Evolutionary conservation across 2,113 vertebrate genomes (phyloP).

Genomic region (Typhlomys cinereus): DNA sequence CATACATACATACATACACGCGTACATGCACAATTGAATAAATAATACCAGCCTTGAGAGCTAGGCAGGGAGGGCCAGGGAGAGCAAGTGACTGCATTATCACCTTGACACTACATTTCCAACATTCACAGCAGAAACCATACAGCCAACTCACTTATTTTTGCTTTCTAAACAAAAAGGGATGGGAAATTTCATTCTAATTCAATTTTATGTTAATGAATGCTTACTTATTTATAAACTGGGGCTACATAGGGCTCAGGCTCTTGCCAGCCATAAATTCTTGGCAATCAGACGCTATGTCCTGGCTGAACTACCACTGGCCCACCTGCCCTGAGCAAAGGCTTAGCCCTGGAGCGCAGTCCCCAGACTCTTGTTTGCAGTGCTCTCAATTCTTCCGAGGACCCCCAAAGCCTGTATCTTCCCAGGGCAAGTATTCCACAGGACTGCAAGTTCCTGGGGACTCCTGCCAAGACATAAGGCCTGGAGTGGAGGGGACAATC

Average conservation of each 20-base stretch:
- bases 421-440: not conserved
- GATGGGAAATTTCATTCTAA: slow-evolving; percentile 66
- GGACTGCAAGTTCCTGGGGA: slow-evolving; percentile 31
- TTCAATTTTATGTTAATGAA: slow-evolving; percentile 75
- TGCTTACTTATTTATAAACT: slow-evolving; percentile 80
- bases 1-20: no score
- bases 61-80: not conserved
- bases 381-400: not conserved
- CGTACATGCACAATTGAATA: no score
- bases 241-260: slow-evolving; percentile 56
- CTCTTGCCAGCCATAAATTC: slow-evolving; percentile 72
- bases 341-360: not conserved
- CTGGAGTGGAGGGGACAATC: not conserved
- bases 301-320: fast-evolving
- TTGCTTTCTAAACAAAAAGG: slow-evolving; percentile 74
- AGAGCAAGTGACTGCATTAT: slow-evolving; percentile 37
- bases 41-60: no score
- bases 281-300: slow-evolving; percentile 51
- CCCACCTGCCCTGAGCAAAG: fast-evolving
- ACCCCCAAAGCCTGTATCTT: not conserved
- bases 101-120: not conserved
- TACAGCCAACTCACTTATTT: slow-evolving; percentile 53
- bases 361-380: no score
- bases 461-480: not conserved
- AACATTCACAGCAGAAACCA: slow-evolving; percentile 5